phyloP scores from a whole-genome alignment of 2,888 invertebrate genomes.

The Agrochola lota region DNA sequence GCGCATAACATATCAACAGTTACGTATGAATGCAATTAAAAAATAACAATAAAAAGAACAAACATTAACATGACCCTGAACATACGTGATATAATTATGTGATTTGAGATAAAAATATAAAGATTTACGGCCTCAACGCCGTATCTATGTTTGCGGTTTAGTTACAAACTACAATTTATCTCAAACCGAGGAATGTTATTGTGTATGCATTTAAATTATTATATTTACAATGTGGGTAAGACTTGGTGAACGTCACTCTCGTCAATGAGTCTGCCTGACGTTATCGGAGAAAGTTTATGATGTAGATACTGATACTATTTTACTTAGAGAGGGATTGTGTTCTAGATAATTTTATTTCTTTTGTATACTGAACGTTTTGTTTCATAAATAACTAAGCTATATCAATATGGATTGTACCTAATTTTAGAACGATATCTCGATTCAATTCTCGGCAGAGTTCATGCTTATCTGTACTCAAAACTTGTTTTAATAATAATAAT shows the following conservation, averaged over 20 bases:
- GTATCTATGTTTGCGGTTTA: constrained; percentile 22
- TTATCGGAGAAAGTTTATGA: constrained; percentile 11
- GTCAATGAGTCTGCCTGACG: constrained; percentile 11
- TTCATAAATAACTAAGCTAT: background rate
- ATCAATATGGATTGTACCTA: background rate
- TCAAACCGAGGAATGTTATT: constrained; percentile 24
- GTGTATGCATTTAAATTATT: constrained; percentile 20
- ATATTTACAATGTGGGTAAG: constrained; percentile 13
- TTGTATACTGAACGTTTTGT: background rate
- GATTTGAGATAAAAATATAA: constrained; percentile 17
- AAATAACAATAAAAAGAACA: constrained; percentile 9
- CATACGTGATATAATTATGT: background rate
- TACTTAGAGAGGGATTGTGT: background rate
- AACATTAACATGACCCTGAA: constrained; percentile 21
- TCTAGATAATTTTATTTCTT: background rate
- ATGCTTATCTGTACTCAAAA: background rate
- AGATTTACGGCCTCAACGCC: background rate
- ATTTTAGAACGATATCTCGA: background rate
- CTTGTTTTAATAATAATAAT: constrained; percentile 13
- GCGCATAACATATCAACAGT: background rate
- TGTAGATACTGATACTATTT: background rate
- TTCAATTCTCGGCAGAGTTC: background rate
- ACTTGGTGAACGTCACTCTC: constrained; percentile 15
- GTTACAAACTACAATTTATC: constrained; percentile 31
- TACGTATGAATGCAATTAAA: constrained; percentile 29